Base-by-base conservation (phyloP, 2,113 vertebrate genomes). In the Mugil cephalus region DNA sequence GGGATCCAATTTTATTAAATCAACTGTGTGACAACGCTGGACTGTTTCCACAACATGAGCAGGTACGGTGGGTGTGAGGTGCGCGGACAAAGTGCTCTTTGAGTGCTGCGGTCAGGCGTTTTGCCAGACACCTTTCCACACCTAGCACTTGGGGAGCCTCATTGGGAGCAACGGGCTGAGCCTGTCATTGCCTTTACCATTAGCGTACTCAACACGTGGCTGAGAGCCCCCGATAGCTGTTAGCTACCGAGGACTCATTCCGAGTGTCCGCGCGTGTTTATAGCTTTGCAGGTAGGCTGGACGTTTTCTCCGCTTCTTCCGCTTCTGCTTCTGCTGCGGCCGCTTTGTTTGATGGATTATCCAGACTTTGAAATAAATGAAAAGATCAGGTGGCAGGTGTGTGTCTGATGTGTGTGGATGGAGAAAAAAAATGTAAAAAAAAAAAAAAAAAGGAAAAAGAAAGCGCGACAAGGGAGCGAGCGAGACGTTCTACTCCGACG, bases 1-100 rank as follows among this genome's bases (percentile, higher is more conserved):
- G 15, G 91, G 91, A 90, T 95, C 92, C 93, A 94, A 36, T 95
- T 94, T 95, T 94, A 92, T 94, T 95, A 94, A 95, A 94, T 93
- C 94, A 94, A 88, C 89, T 74, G 85, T 91, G 90, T 83, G 93
- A 94, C 92, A 79, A 94, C 82, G 89, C 87, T 81, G 87, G 55
- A 69, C 67, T 83, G 77, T 93, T 93, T 79, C 93, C 93, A 89
- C 62, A 84, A 86, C 69, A 86, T 77, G 69, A 66, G 81, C 94
- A 95, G 96, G 95, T 96, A 95, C 70, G 84, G 89, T 73, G 93
- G 73, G 89, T 65, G 80, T 45, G 90, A 76, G 69, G 77, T 83
- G 80, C 7, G 19, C 74, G 88, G 93, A 95, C 95, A 96, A 94
- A 95, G 94, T 91, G 91, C 85, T 89, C 93, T 93, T 95, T 95